These are phyloP conservation scores for Agrenia bidenticulata DNA, from an alignment of 2,888 invertebrate genomes.

Conservation along the genomic window DNA sequence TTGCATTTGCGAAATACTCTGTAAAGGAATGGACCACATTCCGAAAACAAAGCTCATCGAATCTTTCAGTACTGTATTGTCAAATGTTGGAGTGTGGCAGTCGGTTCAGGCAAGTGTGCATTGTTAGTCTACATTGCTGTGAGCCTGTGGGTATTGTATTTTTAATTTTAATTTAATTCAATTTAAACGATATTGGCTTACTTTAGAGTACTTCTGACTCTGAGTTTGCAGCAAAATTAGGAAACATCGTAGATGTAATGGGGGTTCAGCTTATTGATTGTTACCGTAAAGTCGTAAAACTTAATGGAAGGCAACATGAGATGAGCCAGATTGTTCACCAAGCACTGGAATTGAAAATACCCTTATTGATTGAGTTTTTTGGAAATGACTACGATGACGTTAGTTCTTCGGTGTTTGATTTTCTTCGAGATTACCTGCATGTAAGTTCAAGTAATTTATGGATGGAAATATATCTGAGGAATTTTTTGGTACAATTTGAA, in stretches of 20 bases:
- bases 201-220: slow-evolving; percentile 58
- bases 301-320: slow-evolving; percentile 32
- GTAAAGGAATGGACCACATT: slow-evolving; percentile 63
- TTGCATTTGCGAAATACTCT: slow-evolving; percentile 60
- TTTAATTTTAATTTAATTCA: not conserved
- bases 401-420: slow-evolving; percentile 59
- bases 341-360: slow-evolving; percentile 58
- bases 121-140: not conserved
- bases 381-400: slow-evolving; percentile 61
- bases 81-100: slow-evolving; percentile 44
- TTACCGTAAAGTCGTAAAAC: slow-evolving; percentile 57
- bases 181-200: no score
- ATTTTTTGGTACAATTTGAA: no score
- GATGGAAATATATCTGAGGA: no score
- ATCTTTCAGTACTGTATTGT: slow-evolving; percentile 44
- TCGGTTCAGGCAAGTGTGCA: slow-evolving; percentile 37
- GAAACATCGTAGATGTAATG: slow-evolving; percentile 60
- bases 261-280: slow-evolving; percentile 58
- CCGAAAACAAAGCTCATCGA: slow-evolving; percentile 60
- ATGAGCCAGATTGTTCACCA: slow-evolving; percentile 47
- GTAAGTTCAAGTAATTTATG: slow-evolving; percentile 51
- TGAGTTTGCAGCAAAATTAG: slow-evolving; percentile 59
- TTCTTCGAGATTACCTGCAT: slow-evolving; percentile 59
- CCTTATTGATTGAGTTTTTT: slow-evolving; percentile 58
- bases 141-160: not conserved